Conservation (phyloP, 2,113 vertebrate genomes). For the Dasyornis broadbenti region DNA sequence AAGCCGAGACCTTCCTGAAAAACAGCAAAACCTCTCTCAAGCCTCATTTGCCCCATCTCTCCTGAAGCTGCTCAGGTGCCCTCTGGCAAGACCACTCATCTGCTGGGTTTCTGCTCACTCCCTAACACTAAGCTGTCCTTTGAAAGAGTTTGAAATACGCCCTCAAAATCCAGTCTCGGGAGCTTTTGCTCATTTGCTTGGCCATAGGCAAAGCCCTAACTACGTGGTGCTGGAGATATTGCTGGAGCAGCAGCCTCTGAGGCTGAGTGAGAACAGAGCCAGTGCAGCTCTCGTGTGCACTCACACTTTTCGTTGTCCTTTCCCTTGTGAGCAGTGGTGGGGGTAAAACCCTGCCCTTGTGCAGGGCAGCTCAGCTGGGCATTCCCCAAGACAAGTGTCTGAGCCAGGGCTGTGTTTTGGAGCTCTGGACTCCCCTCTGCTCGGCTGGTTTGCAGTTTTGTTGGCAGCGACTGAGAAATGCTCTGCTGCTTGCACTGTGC, state of each 20-base stretch:
- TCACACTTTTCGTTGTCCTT: not conserved
- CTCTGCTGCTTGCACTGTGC: not conserved
- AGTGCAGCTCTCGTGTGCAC: not conserved
- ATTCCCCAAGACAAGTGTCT: not conserved
- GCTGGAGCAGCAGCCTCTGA: not conserved
- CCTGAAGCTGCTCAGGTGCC: not conserved
- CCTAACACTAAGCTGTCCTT: not conserved
- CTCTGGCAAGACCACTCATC: not conserved
- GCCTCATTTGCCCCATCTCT: not conserved
- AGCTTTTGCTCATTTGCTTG: not conserved
- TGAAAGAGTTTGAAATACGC: not conserved
- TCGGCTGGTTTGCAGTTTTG: not conserved
- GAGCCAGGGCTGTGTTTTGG: not conserved
- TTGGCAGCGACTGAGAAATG: not conserved
- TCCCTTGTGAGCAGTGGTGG: not conserved
- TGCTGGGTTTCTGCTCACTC: not conserved
- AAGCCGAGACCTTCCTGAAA: not conserved
- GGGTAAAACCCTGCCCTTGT: not conserved
- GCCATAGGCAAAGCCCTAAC: accelerated
- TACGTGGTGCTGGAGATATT: not conserved
- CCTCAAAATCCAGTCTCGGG: not conserved
- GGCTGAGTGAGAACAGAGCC: not conserved
- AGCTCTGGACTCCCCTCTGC: not conserved
- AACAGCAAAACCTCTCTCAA: not conserved
- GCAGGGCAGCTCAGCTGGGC: not conserved